Evolutionary conservation across 2,113 vertebrate species (phyloP).

Genomic region (Athene cunicularia): DNA sequence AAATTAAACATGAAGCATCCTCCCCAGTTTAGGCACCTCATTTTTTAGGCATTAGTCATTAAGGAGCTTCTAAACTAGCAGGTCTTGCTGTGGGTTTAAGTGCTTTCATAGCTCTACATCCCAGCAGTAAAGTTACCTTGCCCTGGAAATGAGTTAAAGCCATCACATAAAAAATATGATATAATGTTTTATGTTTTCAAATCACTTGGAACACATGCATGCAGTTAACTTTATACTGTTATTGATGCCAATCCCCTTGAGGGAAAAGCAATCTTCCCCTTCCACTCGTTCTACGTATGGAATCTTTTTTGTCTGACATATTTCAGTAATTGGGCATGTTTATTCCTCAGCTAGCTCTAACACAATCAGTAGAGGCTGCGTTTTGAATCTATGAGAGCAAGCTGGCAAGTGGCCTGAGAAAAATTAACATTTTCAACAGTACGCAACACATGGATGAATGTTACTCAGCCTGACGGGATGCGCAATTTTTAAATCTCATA

Average conservation of each 20-base stretch:
- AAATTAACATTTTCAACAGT: constrained; percentile 43
- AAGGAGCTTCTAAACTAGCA: not conserved
- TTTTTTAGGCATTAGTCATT: not conserved
- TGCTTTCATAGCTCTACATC: not conserved
- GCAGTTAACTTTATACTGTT: not conserved
- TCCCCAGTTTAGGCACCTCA: not conserved
- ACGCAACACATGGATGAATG: constrained; percentile 10
- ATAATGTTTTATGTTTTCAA: not conserved
- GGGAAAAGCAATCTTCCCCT: constrained; percentile 30
- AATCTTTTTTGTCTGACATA: constrained; percentile 55
- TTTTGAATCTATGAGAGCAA: constrained; percentile 32
- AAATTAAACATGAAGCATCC: not conserved
- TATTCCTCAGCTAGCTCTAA: constrained; percentile 45
- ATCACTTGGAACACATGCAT: constrained; percentile 9
- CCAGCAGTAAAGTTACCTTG: not conserved
- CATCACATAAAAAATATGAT: not conserved
- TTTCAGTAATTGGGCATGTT: constrained; percentile 53
- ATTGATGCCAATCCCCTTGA: constrained; percentile 15
- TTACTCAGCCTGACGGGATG: constrained; percentile 14
- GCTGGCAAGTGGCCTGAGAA: constrained; percentile 31
- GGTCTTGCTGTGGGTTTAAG: not conserved
- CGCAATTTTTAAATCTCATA: not conserved
- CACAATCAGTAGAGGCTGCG: constrained; percentile 21
- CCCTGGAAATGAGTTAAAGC: not conserved
- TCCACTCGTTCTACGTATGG: not conserved